Conservation (phyloP, 1,140 invertebrate species). For the Pararge aegeria region DNA sequence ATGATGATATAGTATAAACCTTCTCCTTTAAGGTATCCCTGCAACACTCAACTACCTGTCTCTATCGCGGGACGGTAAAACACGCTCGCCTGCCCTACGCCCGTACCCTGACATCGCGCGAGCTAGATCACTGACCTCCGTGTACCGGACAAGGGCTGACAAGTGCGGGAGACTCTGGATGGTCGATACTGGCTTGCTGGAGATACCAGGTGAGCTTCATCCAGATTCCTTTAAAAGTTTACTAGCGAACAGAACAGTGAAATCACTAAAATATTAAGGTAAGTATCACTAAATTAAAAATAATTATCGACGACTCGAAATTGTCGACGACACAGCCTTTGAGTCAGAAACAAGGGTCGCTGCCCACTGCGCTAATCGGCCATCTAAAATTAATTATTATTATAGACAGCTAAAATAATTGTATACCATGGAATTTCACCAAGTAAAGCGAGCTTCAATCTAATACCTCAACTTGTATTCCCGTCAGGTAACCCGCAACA, state of each 20-base stretch:
- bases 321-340: too few relatives aligned
- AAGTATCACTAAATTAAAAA: too few relatives aligned
- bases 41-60: slow-evolving; percentile 85
- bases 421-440: too few relatives aligned
- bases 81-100: slow-evolving; percentile 58
- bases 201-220: slow-evolving; percentile 63
- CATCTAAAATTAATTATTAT: neutral
- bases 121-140: slow-evolving; percentile 79
- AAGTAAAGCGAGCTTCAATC: too few relatives aligned
- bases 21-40: slow-evolving; percentile 79
- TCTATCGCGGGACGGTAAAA: slow-evolving; percentile 30
- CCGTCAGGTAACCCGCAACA: slow-evolving; percentile 77
- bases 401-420: too few relatives aligned
- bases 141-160: slow-evolving; percentile 85
- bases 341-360: too few relatives aligned
- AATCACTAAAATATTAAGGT: neutral
- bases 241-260: too few relatives aligned
- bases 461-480: too few relatives aligned
- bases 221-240: neutral
- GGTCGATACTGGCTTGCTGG: slow-evolving; percentile 85
- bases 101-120: slow-evolving; percentile 82
- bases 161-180: slow-evolving; percentile 86
- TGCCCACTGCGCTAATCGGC: too few relatives aligned
- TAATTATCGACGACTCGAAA: too few relatives aligned
- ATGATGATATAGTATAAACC: neutral